These are phyloP conservation scores for Electrona antarctica DNA, from an alignment of 2,113 vertebrate genomes.

Conservation along the genomic window DNA sequence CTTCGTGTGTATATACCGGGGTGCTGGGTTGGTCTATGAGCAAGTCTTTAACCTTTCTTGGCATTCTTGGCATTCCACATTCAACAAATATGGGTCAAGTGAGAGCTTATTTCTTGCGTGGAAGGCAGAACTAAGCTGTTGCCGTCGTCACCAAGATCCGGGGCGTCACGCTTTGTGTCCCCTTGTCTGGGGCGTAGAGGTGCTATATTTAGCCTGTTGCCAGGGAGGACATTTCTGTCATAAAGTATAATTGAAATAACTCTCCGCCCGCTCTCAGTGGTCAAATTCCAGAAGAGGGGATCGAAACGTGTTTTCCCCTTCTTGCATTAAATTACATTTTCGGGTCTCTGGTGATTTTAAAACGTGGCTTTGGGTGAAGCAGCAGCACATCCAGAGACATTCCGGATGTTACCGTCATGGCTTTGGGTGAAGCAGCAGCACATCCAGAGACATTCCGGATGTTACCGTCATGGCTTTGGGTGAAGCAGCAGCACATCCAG, in stretches of 20 bases:
- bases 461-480: too few relatives aligned
- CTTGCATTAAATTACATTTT: constrained; percentile 3
- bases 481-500: background rate
- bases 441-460: too few relatives aligned
- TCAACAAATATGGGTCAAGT: constrained; percentile 81
- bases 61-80: too few relatives aligned
- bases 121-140: constrained; percentile 75
- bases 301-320: constrained; percentile 3
- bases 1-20: constrained; percentile 20
- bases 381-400: background rate
- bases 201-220: constrained; percentile 74
- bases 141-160: constrained; percentile 52
- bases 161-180: constrained; percentile 62
- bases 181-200: constrained; percentile 58
- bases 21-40: constrained; percentile 38
- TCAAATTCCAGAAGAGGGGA: constrained; percentile 16
- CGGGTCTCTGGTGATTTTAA: background rate
- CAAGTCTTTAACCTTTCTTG: constrained; percentile 81
- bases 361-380: background rate
- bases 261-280: constrained; percentile 42
- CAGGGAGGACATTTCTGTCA: constrained; percentile 63
- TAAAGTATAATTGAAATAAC: constrained; percentile 63
- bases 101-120: constrained; percentile 64
- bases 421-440: background rate
- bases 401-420: too few relatives aligned